Evolutionary conservation across 2,888 invertebrate genomes (phyloP).

Genomic region (Hololepta plana): DNA sequence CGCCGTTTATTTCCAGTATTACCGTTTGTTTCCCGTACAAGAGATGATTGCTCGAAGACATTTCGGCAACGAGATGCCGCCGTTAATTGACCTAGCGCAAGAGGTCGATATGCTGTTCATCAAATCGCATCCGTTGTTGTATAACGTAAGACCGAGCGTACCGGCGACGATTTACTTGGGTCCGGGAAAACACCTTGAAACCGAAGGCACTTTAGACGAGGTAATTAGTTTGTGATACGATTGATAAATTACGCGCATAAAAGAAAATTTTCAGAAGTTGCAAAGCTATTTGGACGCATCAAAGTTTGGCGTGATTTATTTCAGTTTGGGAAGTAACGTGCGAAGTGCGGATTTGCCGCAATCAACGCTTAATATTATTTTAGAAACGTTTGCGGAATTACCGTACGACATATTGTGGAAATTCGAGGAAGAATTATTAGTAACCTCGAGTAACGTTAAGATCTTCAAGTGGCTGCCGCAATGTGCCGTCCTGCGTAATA

Average conservation of each 20-base stretch:
- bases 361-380: conserved; percentile 16
- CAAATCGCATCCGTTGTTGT: conserved; percentile 19
- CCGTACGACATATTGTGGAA: conserved; percentile 29
- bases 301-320: conserved; percentile 23
- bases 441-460: conserved; percentile 22
- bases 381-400: conserved; percentile 22
- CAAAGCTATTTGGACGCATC: conserved; percentile 20
- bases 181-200: conserved; percentile 16
- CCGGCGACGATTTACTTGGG: conserved; percentile 20
- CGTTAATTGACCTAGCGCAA: conserved; percentile 14
- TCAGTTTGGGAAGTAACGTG: conserved; percentile 27
- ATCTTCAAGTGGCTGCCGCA: conserved; percentile 26
- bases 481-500: conserved; percentile 22
- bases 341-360: conserved; percentile 19
- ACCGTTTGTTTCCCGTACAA: conserved; percentile 1
- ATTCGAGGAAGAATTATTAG: conserved; percentile 21
- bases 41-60: conserved; percentile 11
- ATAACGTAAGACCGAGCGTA: conserved; percentile 16
- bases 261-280: conserved; percentile 17
- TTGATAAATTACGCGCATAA: neutral
- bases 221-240: neutral
- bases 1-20: neutral
- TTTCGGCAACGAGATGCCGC: conserved; percentile 18
- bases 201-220: conserved; percentile 20
- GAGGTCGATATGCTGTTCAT: conserved; percentile 20